Percentiles rank a stretch among this genome's conserved stretches.
Conservation (phyloP, 2,888 invertebrate genomes). For the Patella depressa region DNA sequence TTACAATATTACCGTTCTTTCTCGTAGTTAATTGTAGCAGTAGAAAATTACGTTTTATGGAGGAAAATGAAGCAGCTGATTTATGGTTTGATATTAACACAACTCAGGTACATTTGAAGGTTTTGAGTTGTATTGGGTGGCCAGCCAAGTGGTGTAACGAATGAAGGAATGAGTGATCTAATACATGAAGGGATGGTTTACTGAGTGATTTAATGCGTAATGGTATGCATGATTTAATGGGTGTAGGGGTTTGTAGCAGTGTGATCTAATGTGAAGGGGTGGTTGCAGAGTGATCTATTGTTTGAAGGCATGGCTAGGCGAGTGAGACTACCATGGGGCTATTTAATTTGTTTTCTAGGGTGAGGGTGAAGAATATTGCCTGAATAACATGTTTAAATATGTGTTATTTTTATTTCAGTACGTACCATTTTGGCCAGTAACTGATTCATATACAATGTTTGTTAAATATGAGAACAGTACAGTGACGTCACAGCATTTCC, state of each 20-base stretch:
- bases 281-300: neutral
- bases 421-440: constrained; percentile 86
- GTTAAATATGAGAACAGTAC: constrained; percentile 84
- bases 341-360: no score
- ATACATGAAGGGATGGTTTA: neutral
- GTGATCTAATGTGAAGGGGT: neutral
- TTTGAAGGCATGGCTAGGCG: no score
- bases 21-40: constrained; percentile 78
- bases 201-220: neutral
- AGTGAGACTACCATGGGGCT: no score
- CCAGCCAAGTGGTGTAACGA: neutral
- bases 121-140: neutral
- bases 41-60: constrained; percentile 81
- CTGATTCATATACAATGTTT: constrained; percentile 85
- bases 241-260: neutral
- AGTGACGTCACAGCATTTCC: constrained; percentile 82
- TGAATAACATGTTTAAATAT: neutral
- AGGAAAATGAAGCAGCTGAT: constrained; percentile 87
- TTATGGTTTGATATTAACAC: constrained; percentile 84
- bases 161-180: neutral
- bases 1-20: constrained; percentile 85
- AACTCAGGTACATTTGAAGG: constrained; percentile 75
- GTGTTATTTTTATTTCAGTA: constrained; percentile 65
- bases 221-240: neutral
- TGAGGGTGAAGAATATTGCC: no score